Evolutionary conservation across 2,888 invertebrate genomes (phyloP).

Genomic region (Teleiodes luculella): DNA sequence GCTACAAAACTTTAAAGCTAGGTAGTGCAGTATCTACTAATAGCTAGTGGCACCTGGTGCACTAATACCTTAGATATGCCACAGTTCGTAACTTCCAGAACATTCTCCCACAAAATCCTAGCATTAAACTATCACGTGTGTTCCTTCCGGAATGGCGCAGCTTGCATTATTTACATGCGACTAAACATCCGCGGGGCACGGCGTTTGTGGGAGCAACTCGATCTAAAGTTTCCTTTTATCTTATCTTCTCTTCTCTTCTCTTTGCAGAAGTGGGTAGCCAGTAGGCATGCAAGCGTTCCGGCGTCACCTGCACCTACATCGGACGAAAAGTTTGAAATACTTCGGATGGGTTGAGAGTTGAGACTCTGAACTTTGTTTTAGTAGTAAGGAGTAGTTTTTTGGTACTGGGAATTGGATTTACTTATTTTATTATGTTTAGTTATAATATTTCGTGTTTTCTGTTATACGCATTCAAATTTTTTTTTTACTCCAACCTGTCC

Average conservation of each 20-base stretch:
- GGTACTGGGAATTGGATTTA: not conserved
- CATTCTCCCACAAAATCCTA: not conserved
- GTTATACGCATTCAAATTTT: no score
- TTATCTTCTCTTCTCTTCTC: not conserved
- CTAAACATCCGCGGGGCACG: slow-evolving; percentile 5
- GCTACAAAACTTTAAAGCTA: no score
- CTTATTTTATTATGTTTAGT: no score
- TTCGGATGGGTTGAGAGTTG: not conserved
- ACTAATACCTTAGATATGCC: no score
- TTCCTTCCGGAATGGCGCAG: not conserved
- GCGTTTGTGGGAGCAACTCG: slow-evolving; percentile 5
- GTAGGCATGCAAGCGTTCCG: not conserved
- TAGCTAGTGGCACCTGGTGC: no score
- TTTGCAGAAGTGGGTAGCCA: not conserved
- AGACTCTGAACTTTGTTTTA: not conserved
- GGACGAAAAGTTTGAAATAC: not conserved
- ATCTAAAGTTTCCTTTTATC: slow-evolving; percentile 9
- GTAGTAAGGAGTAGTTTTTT: not conserved
- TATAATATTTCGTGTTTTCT: no score
- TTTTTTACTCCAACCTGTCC: no score
- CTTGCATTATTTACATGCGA: slow-evolving; percentile 11
- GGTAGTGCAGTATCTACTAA: no score
- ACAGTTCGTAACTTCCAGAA: not conserved
- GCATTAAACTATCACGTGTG: not conserved
- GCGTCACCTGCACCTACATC: not conserved